Conservation (phyloP, 2,797 vertebrate species). For the Leptoclinus maculatus region DNA sequence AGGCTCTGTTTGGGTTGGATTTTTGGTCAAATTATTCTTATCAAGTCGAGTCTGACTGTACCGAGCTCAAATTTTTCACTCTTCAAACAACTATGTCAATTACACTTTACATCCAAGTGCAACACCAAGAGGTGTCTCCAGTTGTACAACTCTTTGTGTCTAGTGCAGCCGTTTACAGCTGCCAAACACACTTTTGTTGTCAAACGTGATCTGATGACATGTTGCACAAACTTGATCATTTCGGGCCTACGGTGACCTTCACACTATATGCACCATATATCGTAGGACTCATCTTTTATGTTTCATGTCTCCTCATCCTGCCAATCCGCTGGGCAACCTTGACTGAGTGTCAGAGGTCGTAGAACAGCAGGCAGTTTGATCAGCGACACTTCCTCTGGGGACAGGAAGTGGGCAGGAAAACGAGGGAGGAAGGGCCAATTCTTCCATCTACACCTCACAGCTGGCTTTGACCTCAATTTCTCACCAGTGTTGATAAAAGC, state of each 20-base stretch:
- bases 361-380: conserved; percentile 62
- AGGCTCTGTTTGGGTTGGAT: neutral
- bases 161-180: neutral
- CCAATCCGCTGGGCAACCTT: conserved; percentile 41
- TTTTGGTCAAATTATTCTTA: neutral
- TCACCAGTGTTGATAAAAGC: conserved; percentile 36
- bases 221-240: neutral
- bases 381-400: conserved; percentile 66
- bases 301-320: conserved; percentile 49
- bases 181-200: neutral
- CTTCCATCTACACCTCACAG: conserved; percentile 44
- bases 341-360: conserved; percentile 59
- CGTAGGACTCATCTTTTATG: conserved; percentile 1
- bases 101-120: neutral
- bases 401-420: conserved; percentile 66
- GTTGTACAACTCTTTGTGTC: neutral
- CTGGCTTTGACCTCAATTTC: conserved; percentile 37
- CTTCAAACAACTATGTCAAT: neutral
- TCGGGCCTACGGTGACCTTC: neutral
- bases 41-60: neutral
- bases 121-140: neutral
- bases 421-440: conserved; percentile 57
- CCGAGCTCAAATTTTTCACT: neutral
- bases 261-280: neutral
- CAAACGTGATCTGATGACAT: neutral